Base-by-base conservation (phyloP, 2,888 invertebrate genomes). In the Galerucella calmariensis region DNA sequence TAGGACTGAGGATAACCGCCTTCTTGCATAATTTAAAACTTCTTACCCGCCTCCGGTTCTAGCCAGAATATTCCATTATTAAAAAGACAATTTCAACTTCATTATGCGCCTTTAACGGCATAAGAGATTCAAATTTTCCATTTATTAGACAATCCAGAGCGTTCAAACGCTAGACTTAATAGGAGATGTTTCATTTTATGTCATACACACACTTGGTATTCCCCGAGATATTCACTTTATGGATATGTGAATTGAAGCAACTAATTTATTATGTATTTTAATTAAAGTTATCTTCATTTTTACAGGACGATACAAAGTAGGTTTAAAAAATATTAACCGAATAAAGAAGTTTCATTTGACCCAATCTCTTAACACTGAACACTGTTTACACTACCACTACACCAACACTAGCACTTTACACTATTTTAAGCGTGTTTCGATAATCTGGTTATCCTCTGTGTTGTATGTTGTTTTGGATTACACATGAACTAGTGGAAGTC, bases 21-120 rank as follows among this genome's bases (percentile, higher is more conserved):
- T 16, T 63, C 67, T 58, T 74, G 70, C 74, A 71, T 74, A 74
- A 74, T 74, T 74, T 70, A 74, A 62, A 67, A 56, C 74, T 74
- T 44, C 74, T 74, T 71, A 74, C 67, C 67, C 74, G 65, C 71
- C 58, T 67, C 66, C 66, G 72, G 72, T 46, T 44, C 48, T 58
- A 67, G 58, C 41, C 67, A 20, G 58, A 66, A 66, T 58, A 59
- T 72, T 66, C 66, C 66, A 72, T 72, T 72, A 72, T 72, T 72
- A 72, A 72, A 72, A 72, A 53, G 72, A 72, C 72, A 72, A 72
- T 72, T 72, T 72, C 72, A 59, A 66, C 72, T 72, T 72, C 72
- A 72, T 72, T 72, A 72, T 72, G 59, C 46, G 67, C 59, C 66
- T 59, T 72, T 67, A 72, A 72, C 72, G 59, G 71, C 66, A 66